Evolutionary conservation across 2,888 invertebrate species (phyloP), one percentile per base, ranked within the genome.

Genomic region (Encarsia formosa): DNA sequence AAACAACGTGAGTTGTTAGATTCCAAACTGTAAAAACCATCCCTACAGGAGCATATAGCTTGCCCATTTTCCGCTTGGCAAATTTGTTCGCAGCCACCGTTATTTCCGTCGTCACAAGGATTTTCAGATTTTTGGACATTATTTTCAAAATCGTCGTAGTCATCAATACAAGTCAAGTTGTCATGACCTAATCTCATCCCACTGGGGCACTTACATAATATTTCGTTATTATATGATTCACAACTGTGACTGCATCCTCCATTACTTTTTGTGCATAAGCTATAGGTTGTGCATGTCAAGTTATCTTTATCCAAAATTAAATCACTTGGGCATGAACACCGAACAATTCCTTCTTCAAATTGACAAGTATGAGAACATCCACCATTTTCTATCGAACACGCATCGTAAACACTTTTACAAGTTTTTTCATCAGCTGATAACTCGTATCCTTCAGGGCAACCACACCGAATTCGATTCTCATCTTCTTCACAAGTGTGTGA

Each of bases 301-400:
- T 58, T 51, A 34, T 66, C 63, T 11, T 76, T 73, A 0, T 59
- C 58, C 1, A 71, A 49, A 5, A 43, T 44, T 67, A 69, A 66
- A 2, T 74, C 76, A 8, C 49, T 59, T 1, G 77, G 77, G 60
- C 82, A 82, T 4, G 72, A 68, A 57, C 83, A 84, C 39, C 66
- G 65, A 11, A 69, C 68, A 18, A 75, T 72, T 1, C 78, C 79
- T n/a, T 76, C 75, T 5, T 74, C 71, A 48, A 79, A 78, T 39
- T 75, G 70, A 63, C 84, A 84, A 44, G 76, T 73, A 49, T 79
- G 76, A 0, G 78, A 76, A 51, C 85, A 84, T 15, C 79, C 80
- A 29, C 76, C 76, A 31, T 76, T 77, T 16, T 69, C 65, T 20
- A 70, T 63, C 15, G 74, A 61, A 57, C 82, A 82, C 58, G 82